Evolutionary conservation across 2,797 vertebrate species (phyloP).

Genomic region (Varecia variegata): DNA sequence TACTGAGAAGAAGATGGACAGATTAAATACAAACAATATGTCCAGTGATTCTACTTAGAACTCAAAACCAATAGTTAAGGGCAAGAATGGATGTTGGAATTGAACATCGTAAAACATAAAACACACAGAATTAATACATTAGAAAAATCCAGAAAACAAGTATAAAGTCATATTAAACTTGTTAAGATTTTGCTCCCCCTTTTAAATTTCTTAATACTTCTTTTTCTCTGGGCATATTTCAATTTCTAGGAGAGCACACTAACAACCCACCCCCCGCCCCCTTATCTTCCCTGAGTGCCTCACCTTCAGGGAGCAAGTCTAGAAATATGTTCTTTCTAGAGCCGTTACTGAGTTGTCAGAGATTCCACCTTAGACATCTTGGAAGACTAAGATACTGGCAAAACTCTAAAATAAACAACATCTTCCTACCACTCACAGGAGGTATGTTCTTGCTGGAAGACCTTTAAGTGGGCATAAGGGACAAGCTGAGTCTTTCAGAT

Average conservation of each 20-base stretch:
- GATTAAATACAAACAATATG: constrained; percentile 2
- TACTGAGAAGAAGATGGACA: constrained; percentile 42
- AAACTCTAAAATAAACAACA: constrained; percentile 34
- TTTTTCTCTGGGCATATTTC: constrained; percentile 14
- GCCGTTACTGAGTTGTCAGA: not conserved
- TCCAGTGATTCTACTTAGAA: constrained; percentile 55
- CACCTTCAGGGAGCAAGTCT: not conserved
- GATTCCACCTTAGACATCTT: not conserved
- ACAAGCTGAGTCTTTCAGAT: not conserved
- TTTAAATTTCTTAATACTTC: constrained; percentile 43
- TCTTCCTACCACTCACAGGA: not conserved
- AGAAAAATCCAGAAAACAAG: constrained; percentile 6
- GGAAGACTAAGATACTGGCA: not conserved
- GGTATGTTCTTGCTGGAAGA: not conserved
- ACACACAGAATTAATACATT: not conserved
- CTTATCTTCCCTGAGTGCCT: not conserved
- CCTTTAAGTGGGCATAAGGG: not conserved
- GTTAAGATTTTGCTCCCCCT: not conserved
- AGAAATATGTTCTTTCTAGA: constrained; percentile 23
- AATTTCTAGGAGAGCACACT: not conserved
- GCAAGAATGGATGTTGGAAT: not conserved
- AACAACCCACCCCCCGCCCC: not conserved
- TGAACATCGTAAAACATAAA: constrained; percentile 44
- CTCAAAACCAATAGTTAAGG: constrained; percentile 1
- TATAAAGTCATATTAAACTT: not conserved